Evolutionary conservation across 30 jellyfish, hydroid and myxozoan genomes (phyloP), one percentile per base, ranked within the genome.

Genomic region (Hydractinia symbiolongicarpus): DNA sequence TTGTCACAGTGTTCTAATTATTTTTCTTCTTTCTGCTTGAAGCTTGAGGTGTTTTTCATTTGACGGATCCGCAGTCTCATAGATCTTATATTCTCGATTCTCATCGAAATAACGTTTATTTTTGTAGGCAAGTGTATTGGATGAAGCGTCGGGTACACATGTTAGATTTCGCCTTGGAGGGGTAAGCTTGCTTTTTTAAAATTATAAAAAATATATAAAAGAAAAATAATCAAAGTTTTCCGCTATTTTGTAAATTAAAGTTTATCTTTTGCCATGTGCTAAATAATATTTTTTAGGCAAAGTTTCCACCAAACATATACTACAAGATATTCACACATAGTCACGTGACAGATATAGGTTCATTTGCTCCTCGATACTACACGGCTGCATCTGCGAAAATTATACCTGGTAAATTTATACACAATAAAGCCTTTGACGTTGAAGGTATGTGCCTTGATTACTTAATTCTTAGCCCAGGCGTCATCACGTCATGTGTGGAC

Each of bases 321-420:
- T 91, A 91, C 88, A 91, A 91, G 79, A 78, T 91, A 0, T 86
- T 82, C 84, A 82, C 98, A 16, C 83, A 58, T 62, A 81, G 85
- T 19, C 86, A 83, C 72, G 95, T 91, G 5, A 96, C 95, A 56
- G 98, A 91, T 72, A 79, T 91, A 56, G 90, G 98, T 53, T 82
- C 95, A 14, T 91, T 91, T 79, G 98, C 98, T 49, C 98, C 98
- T 9, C 79, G 98, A 67, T 72, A 91, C 61, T 91, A 91, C 78
- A 91, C 98, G 13, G 54, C 64, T n/a, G 53, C 91, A 15, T 73
- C 84, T 6, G 11, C 64, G 55, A 90, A 90, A 70, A 54, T 53
- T n/a, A 20, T 82, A 79, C 98, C 98, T 52, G 81, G 90, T 76
- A 82, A 82, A 53, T 68, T 66, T 52, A 64, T 82, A 14, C 98